Evolutionary conservation across 2,113 vertebrate genomes (phyloP), one percentile per base, ranked within the genome.

Genomic region (Plecotus auritus): DNA sequence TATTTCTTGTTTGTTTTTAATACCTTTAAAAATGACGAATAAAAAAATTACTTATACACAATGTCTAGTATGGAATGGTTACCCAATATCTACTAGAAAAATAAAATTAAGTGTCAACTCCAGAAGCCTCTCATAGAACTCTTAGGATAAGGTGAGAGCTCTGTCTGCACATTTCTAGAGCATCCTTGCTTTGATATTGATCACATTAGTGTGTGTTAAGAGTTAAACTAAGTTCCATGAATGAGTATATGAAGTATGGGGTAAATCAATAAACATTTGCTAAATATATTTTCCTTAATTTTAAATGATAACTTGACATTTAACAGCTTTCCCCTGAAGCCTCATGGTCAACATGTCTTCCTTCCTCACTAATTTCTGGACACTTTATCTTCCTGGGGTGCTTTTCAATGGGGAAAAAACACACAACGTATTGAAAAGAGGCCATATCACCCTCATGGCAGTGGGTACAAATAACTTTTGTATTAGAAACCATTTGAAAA

Each of bases 401-500:
- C 6, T 54, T 91, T 77, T 90, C 69, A 95, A 84, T 84, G 23
- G 23, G 56, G 37, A 40, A 67, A 84, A 76, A 54, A 47, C 37
- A 5, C 51, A 51, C 13, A 51, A 51, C 10, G 2, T 69, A 35
- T 13, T 73, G 37, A 47, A 91, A 56, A 85, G 8, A 92, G 66
- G 83, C 86, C 47, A 77, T 8, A 80, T 17, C 4, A 11, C 22
- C 32, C n/a, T 95, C 16, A 51, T 91, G 49, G 72, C 72, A 40
- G 20, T 91, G 73, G 88, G 69, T 30, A 86, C 61, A 95, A 23
- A 70, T 54, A 93, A 81, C 54, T 64, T 88, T 61, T 83, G 51
- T 26, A 54, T 93, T 85, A 77, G 42, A 85, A 96, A 42, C 59
- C 61, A 93, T 88, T 95, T 95, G 86, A 96, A 96, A 91, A 90